Evolutionary conservation across 2,113 vertebrate genomes (phyloP), one percentile per base, ranked within the genome.

Genomic region (Notarius quadriscutis): DNA sequence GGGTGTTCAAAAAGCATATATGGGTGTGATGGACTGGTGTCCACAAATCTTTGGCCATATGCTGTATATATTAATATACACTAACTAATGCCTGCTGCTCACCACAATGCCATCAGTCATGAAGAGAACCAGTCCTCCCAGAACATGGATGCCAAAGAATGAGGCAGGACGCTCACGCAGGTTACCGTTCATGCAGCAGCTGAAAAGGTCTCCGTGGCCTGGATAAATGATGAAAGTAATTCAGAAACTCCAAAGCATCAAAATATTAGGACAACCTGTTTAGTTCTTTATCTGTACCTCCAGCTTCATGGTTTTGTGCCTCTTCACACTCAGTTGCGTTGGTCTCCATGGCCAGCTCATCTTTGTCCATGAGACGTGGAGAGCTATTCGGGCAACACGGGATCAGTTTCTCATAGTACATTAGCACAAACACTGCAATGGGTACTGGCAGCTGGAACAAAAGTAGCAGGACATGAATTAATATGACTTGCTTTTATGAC

Each of bases 51-150:
- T 50, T 81, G 17, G 2, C 0, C 8, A 81, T 81, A 79, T 79
- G 17, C 57, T 14, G 10, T 53, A n/a, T 79, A 55, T 55, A 17
- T 27, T 0, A 27, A 18, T 58, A 34, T 80, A 58, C 17, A 58
- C 1, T 5, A 20, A 34, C 27, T 80, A 63, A 71, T 50, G 17
- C 81, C 62, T 81, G 30, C 78, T 80, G 63, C 97, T 97, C 92
- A 99, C 98, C 96, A 97, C 96, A 89, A 99, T 97, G 1, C 98
- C 98, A 2, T 99, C 98, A 0, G 96, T 98, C 98, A 99, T 99
- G 93, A 99, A 99, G 90, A 99, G 96, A 88, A 98, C 96, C 89
- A 97, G 92, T n/a, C 98, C 97, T 0, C 96, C 97, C 0, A 97
- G 94, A 93, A 97, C 81, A 91, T 99, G 98, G 92, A 99, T 96